Evolutionary conservation across 2,113 vertebrate species (phyloP).

Genomic region (Ceuthmochares aereus): DNA sequence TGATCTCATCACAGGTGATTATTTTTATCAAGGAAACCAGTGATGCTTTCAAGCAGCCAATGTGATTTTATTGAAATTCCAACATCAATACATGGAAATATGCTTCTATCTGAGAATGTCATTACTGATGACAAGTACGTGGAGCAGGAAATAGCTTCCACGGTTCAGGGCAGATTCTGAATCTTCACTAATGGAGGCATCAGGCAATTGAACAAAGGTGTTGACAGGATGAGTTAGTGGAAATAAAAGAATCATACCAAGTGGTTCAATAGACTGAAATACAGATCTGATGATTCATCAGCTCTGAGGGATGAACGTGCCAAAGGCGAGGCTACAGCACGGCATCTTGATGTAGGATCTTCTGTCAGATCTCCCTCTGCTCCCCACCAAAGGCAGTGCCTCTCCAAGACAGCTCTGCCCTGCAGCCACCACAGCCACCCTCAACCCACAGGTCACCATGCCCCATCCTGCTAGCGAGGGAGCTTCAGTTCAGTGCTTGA

Average conservation of each 20-base stretch:
- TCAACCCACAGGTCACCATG: too few species aligned
- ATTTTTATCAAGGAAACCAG: conserved; percentile 2
- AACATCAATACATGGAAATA: not conserved
- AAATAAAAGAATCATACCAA: not conserved
- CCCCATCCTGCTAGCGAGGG: rapidly evolving
- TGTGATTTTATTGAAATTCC: not conserved
- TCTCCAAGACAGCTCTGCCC: not conserved
- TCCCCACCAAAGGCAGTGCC: too few species aligned
- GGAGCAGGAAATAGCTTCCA: not conserved
- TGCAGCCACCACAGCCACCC: not conserved
- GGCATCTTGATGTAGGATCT: too few species aligned
- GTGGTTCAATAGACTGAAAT: not conserved
- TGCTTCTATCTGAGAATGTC: not conserved
- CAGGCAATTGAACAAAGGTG: not conserved
- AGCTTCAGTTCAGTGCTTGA: rapidly evolving
- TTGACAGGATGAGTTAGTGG: not conserved
- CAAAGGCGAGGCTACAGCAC: not conserved
- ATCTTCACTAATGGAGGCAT: not conserved
- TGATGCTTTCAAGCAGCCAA: not conserved
- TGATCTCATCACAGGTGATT: not conserved
- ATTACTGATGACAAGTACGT: not conserved
- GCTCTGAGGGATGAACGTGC: rapidly evolving
- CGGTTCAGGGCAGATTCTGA: not conserved
- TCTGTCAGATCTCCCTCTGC: not conserved
- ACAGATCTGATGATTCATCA: not conserved